A percentile compares a stretch with the other conserved stretches of the same genome.
Conservation (phyloP, 2,888 invertebrate species). For the Lysandra bellargus region DNA sequence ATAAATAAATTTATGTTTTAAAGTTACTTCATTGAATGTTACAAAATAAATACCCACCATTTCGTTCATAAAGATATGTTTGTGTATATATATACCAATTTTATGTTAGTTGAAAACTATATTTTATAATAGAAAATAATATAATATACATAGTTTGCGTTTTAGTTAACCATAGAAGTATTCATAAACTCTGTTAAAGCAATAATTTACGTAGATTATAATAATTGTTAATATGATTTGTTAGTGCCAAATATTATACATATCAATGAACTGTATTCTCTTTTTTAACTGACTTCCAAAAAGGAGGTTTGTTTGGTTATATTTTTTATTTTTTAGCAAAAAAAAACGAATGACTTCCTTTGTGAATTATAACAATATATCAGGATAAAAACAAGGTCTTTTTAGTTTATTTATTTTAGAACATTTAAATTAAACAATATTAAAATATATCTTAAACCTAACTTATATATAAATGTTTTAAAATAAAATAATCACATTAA, state of each 20-base stretch:
- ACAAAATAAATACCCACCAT: background rate
- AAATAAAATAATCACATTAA: slow-evolving; percentile 68
- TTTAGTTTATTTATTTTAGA: slow-evolving; percentile 65
- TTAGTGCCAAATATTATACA: slow-evolving; percentile 35
- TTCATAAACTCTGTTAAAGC: slow-evolving; percentile 5
- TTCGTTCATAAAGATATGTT: background rate
- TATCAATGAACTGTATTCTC: background rate
- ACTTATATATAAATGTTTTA: slow-evolving; percentile 54
- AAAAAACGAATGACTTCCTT: background rate
- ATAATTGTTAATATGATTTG: slow-evolving; percentile 29
- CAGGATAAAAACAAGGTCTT: slow-evolving; percentile 42
- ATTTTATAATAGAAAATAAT: background rate
- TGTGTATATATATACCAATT: background rate
- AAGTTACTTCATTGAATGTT: background rate
- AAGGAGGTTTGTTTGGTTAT: background rate
- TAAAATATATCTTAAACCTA: slow-evolving; percentile 66
- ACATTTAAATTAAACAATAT: slow-evolving; percentile 61
- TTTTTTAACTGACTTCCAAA: background rate
- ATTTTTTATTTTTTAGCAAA: background rate
- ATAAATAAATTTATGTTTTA: background rate
- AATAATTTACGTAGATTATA: slow-evolving; percentile 20
- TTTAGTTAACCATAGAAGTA: background rate
- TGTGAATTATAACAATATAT: background rate
- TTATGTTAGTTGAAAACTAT: background rate
- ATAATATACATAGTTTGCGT: background rate